A percentile compares a stretch with the other conserved stretches of the same genome.
Evolutionary conservation across 2,888 invertebrate genomes (phyloP).

Genomic region (Leptogaster cylindrica): DNA sequence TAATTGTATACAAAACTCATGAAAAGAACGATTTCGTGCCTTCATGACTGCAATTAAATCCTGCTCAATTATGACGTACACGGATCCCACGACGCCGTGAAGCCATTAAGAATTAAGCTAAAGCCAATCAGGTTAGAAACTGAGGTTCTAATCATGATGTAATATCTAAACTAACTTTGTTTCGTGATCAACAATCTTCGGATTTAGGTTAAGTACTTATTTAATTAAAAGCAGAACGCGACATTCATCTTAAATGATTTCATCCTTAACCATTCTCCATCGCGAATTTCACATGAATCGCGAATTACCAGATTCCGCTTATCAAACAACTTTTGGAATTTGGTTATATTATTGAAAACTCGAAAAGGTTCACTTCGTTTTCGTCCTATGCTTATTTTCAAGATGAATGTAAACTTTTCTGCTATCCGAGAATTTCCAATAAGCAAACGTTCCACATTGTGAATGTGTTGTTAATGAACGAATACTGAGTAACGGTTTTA

Average conservation of each 20-base stretch:
- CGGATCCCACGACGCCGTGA: too few relatives aligned
- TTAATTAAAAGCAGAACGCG: conserved; percentile 37
- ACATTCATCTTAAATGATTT: conserved; percentile 34
- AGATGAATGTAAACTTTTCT: conserved; percentile 39
- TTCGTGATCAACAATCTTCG: conserved; percentile 1
- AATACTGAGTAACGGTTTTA: conserved; percentile 7
- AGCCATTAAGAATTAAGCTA: too few relatives aligned
- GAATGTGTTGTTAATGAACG: conserved; percentile 38
- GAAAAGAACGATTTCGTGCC: too few relatives aligned
- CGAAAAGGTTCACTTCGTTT: conserved; percentile 7
- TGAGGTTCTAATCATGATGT: conserved; percentile 24
- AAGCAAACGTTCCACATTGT: conserved; percentile 18
- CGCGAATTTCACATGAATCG: conserved; percentile 21
- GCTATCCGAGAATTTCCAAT: conserved; percentile 37
- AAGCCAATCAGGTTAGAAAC: not conserved
- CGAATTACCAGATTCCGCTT: conserved; percentile 19
- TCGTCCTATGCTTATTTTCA: conserved; percentile 9
- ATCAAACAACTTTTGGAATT: conserved; percentile 29
- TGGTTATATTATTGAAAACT: conserved; percentile 36
- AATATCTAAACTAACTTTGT: conserved; percentile 26
- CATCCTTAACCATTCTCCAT: not conserved
- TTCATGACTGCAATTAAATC: too few relatives aligned
- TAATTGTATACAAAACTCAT: too few relatives aligned
- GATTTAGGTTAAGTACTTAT: conserved; percentile 30
- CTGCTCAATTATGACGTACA: too few relatives aligned